These are phyloP conservation scores for Terrapene triunguis DNA, from an alignment of 2,113 vertebrate genomes.

Conservation along the genomic window DNA sequence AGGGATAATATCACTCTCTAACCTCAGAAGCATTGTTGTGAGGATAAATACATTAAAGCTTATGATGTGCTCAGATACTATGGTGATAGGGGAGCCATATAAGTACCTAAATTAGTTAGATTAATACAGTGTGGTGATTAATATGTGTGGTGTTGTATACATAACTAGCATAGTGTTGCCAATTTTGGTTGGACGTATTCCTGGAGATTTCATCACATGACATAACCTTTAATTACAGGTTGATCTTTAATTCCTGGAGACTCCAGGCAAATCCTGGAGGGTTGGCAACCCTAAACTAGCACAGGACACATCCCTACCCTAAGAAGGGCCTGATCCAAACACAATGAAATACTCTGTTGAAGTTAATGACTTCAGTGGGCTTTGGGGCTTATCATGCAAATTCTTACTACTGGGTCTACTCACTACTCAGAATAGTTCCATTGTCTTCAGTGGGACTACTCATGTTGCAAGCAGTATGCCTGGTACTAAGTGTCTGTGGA, in stretches of 20 bases:
- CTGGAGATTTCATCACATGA: too few species aligned
- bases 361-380: not conserved
- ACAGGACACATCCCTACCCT: not conserved
- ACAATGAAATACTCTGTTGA: not conserved
- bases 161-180: not conserved
- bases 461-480: not conserved
- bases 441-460: not conserved
- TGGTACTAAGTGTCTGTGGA: not conserved
- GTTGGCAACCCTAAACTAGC: too few species aligned
- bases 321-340: not conserved
- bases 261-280: too few species aligned
- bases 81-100: not conserved
- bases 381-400: not conserved
- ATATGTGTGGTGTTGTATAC: not conserved
- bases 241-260: too few species aligned
- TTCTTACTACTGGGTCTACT: not conserved
- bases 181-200: too few species aligned
- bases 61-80: not conserved
- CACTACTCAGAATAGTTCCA: rapidly evolving
- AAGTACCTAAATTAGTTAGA: not conserved
- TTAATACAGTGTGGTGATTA: not conserved
- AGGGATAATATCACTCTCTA: not conserved
- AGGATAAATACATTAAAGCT: not conserved
- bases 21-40: not conserved
- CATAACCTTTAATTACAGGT: too few species aligned